phyloP scores from a whole-genome alignment of 2,888 invertebrate genomes.

The Lapara coniferarum region DNA sequence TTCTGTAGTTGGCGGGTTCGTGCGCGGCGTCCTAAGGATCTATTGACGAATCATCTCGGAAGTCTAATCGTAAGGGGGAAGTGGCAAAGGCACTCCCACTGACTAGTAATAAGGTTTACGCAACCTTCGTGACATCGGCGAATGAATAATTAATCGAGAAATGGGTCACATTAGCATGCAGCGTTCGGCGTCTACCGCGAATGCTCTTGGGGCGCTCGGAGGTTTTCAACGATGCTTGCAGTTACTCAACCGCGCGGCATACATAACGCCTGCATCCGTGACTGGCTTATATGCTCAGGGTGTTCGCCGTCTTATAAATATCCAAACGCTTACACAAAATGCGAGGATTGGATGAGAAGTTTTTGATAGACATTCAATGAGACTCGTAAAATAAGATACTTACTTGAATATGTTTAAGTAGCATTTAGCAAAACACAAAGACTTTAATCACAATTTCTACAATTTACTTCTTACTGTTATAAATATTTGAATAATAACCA shows the following conservation, averaged over 20 bases:
- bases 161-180: constrained; percentile 41
- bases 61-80: constrained; percentile 54
- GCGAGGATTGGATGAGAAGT: too few relatives aligned
- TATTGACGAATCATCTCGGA: constrained; percentile 52
- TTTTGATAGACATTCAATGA: too few relatives aligned
- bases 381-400: too few relatives aligned
- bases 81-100: constrained; percentile 39
- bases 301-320: neutral
- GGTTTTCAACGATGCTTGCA: constrained; percentile 33
- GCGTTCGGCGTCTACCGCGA: constrained; percentile 33
- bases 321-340: neutral
- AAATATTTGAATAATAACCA: too few relatives aligned
- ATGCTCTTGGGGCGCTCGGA: constrained; percentile 35
- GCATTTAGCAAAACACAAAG: too few relatives aligned
- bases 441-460: too few relatives aligned
- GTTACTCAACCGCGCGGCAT: constrained; percentile 19
- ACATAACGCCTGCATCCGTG: constrained; percentile 18
- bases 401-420: too few relatives aligned
- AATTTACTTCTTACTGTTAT: too few relatives aligned
- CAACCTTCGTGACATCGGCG: constrained; percentile 47
- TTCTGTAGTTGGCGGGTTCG: constrained; percentile 43
- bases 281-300: constrained; percentile 4
- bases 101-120: constrained; percentile 53
- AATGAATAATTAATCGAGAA: constrained; percentile 47
- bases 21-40: constrained; percentile 45